Evolutionary conservation across 2,797 vertebrate species (phyloP).

Genomic region (Lycodopsis pacificus): DNA sequence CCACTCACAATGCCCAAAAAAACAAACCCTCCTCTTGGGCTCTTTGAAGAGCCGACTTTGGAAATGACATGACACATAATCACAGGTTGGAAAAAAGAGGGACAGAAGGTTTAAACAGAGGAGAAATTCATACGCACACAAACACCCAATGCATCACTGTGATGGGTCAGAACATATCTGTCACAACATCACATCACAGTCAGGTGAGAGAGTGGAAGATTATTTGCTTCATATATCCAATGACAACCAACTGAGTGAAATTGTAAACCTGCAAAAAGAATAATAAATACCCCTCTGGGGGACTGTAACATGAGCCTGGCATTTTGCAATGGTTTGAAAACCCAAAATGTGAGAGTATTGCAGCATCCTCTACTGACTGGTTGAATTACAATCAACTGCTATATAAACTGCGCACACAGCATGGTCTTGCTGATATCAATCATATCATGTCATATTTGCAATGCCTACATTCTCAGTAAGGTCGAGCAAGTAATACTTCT

Average conservation of each 20-base stretch:
- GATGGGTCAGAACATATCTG: conserved; percentile 34
- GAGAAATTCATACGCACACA: conserved; percentile 25
- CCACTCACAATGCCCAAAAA: conserved; percentile 33
- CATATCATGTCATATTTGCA: neutral
- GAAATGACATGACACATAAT: conserved; percentile 54
- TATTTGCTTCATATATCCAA: conserved; percentile 44
- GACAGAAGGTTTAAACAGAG: conserved; percentile 36
- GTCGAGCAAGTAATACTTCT: neutral
- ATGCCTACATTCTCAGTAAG: neutral
- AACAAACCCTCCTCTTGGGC: neutral
- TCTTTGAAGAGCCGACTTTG: conserved; percentile 57
- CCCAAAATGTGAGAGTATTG: neutral
- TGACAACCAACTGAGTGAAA: conserved; percentile 38
- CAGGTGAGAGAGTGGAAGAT: conserved; percentile 29
- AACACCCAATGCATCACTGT: conserved; percentile 33
- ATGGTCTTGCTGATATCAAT: neutral
- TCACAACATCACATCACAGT: conserved; percentile 44
- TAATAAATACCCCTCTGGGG: conserved; percentile 10
- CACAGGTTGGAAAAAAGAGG: conserved; percentile 28
- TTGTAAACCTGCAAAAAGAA: conserved; percentile 19
- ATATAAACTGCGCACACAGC: conserved; percentile 15
- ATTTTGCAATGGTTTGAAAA: conserved; percentile 9
- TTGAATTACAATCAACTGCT: conserved; percentile 15
- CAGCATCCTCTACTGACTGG: neutral
- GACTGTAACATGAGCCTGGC: neutral